These are phyloP conservation scores for Flexamia atlantica DNA, from an alignment of 2,888 invertebrate species.

Conservation along the genomic window DNA sequence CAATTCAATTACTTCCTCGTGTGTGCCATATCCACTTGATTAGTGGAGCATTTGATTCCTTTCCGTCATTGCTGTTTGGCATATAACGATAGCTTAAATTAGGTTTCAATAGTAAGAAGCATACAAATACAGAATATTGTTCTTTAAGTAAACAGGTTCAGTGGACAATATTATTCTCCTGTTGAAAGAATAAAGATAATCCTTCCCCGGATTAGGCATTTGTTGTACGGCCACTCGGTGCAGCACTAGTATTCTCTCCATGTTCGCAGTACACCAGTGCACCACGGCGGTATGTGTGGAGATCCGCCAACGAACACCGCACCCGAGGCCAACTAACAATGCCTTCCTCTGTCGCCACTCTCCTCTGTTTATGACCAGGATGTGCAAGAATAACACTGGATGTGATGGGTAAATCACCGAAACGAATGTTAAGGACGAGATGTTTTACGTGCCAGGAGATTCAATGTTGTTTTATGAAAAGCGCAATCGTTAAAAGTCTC, in stretches of 20 bases:
- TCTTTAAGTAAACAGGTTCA: no score
- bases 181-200: no score
- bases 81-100: no score
- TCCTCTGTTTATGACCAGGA: neutral
- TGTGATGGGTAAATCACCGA: neutral
- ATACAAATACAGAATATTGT: no score
- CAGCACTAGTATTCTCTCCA: no score
- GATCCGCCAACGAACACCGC: slow-evolving; percentile 5
- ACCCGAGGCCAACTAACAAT: neutral
- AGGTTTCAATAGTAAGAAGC: no score
- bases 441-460: neutral
- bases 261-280: neutral
- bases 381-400: neutral
- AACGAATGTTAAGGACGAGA: slow-evolving; percentile 2
- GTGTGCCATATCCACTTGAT: neutral
- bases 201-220: no score
- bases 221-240: no score
- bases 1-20: neutral
- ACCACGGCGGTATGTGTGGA: neutral
- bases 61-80: no score
- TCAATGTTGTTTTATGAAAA: neutral
- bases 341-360: neutral
- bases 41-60: no score
- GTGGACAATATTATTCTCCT: no score
- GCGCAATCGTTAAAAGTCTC: neutral